Evolutionary conservation across 2,888 invertebrate genomes (phyloP), one percentile per base, ranked within the genome.

Genomic region (Ennomos fuscantarius): DNA sequence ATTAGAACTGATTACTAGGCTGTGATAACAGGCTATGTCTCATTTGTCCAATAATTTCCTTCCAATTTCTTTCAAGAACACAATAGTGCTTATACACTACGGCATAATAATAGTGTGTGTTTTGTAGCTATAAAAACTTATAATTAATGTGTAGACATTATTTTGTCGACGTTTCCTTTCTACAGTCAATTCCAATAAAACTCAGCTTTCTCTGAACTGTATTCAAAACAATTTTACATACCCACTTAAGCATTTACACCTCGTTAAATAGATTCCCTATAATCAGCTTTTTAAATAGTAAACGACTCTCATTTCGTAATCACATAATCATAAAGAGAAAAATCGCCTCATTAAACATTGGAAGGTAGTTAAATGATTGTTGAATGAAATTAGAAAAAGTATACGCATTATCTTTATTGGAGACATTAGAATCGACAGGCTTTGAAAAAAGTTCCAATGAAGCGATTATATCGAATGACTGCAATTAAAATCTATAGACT

Each of bases 401-500:
- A 63, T 68, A 73, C 74, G 74, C 68, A 81, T 82, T 79, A 85
- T 86, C 81, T 87, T 88, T 85, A 86, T 84, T 84, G 77, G 78
- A 63, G 74, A 76, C 82, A 83, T 86, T 84, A 84, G 80, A 78
- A 86, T 83, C 81, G 82, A 84, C 82, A 81, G 79, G 75, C 81
- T 79, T 83, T 86, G 78, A 76, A 79, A 87, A 87, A 87, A 87
- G 86, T 83, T 77, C 79, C 75, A 80, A 89, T 88, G 79, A 82
- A 87, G 87, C 84, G 84, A 88, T 90, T 86, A 87, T 82, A 87
- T 87, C 79, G 87, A 88, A 86, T 80, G 79, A 55, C 77, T 70
- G 82, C 82, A 89, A 91, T 91, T 89, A 90, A 87, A 89, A 78
- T 77, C 79, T 84, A 86, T 86, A 76, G 79, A 86, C 82, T 83